These are phyloP conservation scores for Drosophila bipectinata DNA, from an alignment of 1,140 invertebrate species.

Conservation along the genomic window DNA sequence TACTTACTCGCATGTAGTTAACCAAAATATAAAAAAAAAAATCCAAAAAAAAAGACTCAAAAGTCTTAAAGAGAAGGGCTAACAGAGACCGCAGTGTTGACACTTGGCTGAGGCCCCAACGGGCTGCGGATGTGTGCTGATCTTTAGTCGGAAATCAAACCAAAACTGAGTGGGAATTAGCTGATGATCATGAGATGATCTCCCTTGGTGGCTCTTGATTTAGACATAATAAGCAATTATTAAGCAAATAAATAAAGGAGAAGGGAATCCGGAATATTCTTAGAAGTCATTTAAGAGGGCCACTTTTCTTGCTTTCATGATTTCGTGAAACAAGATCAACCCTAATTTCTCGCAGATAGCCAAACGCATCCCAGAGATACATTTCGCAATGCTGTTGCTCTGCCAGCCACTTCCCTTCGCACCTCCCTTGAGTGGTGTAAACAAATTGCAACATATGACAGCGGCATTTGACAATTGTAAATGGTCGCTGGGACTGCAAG, in stretches of 20 bases:
- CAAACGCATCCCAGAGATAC: slow-evolving; percentile 46
- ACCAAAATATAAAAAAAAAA: slow-evolving; percentile 23
- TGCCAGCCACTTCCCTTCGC: not conserved
- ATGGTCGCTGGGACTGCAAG: slow-evolving; percentile 62
- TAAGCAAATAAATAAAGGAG: not conserved
- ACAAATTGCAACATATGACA: slow-evolving; percentile 82
- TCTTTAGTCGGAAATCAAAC: slow-evolving; percentile 67
- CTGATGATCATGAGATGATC: slow-evolving; percentile 1
- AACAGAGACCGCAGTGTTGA: slow-evolving; percentile 45
- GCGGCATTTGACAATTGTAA: slow-evolving; percentile 78
- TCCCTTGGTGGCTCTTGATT: slow-evolving; percentile 16
- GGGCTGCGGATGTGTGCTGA: slow-evolving; percentile 59
- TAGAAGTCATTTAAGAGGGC: not conserved
- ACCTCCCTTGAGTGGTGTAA: slow-evolving; percentile 60
- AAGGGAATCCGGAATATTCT: not conserved
- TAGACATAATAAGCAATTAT: slow-evolving; percentile 21
- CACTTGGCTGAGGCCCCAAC: slow-evolving; percentile 51
- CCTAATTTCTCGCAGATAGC: slow-evolving; percentile 12
- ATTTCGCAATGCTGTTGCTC: slow-evolving; percentile 34
- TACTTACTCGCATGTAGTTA: slow-evolving; percentile 67
- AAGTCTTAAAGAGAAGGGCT: not conserved
- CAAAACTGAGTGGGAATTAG: slow-evolving; percentile 30
- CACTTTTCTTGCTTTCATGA: not conserved
- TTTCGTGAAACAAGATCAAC: not conserved
- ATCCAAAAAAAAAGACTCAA: not conserved